Percentiles rank a stretch among this genome's conserved stretches.
Conservation (phyloP, 2,113 vertebrate species). For the Percopsis transmontana region DNA sequence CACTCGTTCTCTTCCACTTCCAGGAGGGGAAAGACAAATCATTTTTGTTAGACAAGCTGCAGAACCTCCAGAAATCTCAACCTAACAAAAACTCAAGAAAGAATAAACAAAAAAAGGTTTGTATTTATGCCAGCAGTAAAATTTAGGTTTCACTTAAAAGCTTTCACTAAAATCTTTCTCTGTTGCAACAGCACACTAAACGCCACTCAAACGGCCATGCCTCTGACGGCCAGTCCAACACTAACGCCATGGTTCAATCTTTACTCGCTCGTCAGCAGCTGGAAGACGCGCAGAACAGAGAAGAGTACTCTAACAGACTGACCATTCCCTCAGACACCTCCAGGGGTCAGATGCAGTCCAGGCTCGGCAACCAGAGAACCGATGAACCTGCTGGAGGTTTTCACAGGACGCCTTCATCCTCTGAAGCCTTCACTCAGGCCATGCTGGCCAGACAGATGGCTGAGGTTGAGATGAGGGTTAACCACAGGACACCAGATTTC, state of each 20-base stretch:
- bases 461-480: slow-evolving; percentile 3
- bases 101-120: slow-evolving; percentile 53
- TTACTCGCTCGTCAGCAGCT: slow-evolving; percentile 48
- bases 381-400: background rate
- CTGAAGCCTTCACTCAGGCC: slow-evolving; percentile 9
- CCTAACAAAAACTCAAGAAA: slow-evolving; percentile 30
- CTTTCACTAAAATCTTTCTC: background rate
- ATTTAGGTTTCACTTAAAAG: background rate
- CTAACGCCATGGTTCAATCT: slow-evolving; percentile 52
- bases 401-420: background rate
- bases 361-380: slow-evolving; percentile 41
- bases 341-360: slow-evolving; percentile 40
- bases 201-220: slow-evolving; percentile 11
- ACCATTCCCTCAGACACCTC: slow-evolving; percentile 48
- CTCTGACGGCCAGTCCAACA: slow-evolving; percentile 38
- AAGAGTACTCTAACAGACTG: slow-evolving; percentile 7
- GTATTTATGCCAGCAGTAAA: background rate
- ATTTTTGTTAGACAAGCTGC: slow-evolving; percentile 83
- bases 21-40: slow-evolving; percentile 90
- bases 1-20: slow-evolving; percentile 4
- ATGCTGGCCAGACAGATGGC: slow-evolving; percentile 28
- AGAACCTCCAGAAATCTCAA: slow-evolving; percentile 59
- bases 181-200: slow-evolving; percentile 27
- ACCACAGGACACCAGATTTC: slow-evolving; percentile 6
- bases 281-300: slow-evolving; percentile 41